Base-by-base conservation (phyloP, 2,797 vertebrate species). In the Trematomus bernacchii region DNA sequence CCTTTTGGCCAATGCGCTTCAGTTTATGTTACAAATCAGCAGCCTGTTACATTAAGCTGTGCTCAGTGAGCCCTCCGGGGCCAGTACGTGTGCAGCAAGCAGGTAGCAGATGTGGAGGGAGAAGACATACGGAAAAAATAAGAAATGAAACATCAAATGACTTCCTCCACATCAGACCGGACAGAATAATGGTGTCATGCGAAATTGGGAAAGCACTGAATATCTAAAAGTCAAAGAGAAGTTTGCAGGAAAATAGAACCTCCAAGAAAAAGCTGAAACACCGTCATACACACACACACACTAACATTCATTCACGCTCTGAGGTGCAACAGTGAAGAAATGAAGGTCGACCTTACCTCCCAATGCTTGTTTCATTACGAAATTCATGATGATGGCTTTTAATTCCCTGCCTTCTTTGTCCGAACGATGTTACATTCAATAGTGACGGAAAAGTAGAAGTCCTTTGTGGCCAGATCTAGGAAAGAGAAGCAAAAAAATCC, bases 341-440 rank as follows among this genome's bases (percentile, higher is more conserved):
- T 63, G 54, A 57, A 55, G 66, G 1, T 61, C 1, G 1, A 42
- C 94, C 96, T 97, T 95, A 98, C 97, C 97, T 95, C 97, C 97
- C 84, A 98, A 80, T 64, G 97, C 97, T 95, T 98, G 97, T 82
- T 98, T 98, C 97, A 98, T 98, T 84, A 98, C 96, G 93, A 98
- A 98, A 95, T 98, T 97, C 97, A 98, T 98, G 91, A 63, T 85
- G 93, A 96, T 95, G 95, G 92, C 95, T 96, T 96, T 91, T 92
- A 91, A 93, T 94, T 94, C 95, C 96, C 91, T 82, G 91, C 84
- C 91, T 90, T 93, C 87, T 80, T 94, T 87, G 75, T 82, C 71
- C 80, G 76, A 94, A 87, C 93, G 85, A 93, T 93, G 82, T 96
- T 88, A 96, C 96, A 96, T 95, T 94, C 95, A 96, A 87, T 77